Base-by-base conservation (phyloP, 2,797 vertebrate genomes). In the Mormyrus hasselquistii region DNA sequence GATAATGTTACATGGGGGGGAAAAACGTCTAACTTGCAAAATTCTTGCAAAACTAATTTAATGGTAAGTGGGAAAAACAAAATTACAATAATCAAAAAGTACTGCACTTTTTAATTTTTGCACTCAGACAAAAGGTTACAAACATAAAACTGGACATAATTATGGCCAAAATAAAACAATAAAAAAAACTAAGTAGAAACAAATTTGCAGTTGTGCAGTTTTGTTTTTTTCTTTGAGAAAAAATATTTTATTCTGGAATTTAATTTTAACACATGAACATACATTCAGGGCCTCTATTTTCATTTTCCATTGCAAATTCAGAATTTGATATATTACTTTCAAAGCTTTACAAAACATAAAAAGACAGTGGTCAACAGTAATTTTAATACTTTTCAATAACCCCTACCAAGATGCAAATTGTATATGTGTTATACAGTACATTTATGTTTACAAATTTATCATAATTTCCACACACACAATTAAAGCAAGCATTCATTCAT, bases 301-400 rank as follows among this genome's bases (percentile, higher is more conserved):
- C 25, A 88, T 62, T 87, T 90, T 83, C 92, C 34, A 88, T 73
- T 88, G 91, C 89, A 90, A 87, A 53, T 90, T 92, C 90, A 92
- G 90, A 90, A 90, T 94, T 93, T 47, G 94, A 93, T 93, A 94
- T 93, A 92, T 91, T 91, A 93, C 93, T 93, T 93, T 94, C 92
- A 95, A 93, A 94, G 93, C 91, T 89, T 92, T 91, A 86, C 79
- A 90, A 90, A 87, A 86, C 83, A 19, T 65, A 86, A 86, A 86
- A 86, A 87, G 85, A 90, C 88, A 92, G 89, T 90, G 57, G 89
- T 92, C 89, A 44, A 73, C 57, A 88, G 91, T 44, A 34, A 73
- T 62, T 69, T 22, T 88, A 79, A 88, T 87, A 90, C 79, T 86
- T 91, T 89, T 88, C 89, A 90, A 92, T 91, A 93, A 85, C 90